phyloP scores from a whole-genome alignment of 2,797 vertebrate genomes.

The Mus minutoides region DNA sequence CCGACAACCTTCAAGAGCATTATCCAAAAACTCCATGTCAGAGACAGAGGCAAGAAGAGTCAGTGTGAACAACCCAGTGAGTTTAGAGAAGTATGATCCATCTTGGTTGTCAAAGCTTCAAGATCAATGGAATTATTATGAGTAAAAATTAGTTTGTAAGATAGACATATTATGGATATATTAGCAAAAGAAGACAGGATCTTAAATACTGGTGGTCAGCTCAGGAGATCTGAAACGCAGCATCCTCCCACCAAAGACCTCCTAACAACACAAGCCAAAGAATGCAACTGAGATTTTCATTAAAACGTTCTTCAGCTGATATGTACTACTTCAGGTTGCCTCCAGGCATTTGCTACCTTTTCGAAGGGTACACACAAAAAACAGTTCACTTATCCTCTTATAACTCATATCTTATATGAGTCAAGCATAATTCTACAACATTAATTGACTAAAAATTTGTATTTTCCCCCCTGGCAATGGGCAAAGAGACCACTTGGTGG shows the following conservation, averaged over 20 bases:
- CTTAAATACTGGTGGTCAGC: background rate
- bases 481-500: background rate
- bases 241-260: background rate
- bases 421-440: background rate
- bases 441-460: background rate
- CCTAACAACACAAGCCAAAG: background rate
- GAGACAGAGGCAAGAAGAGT: background rate
- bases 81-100: background rate
- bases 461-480: background rate
- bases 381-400: background rate
- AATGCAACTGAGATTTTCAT: background rate
- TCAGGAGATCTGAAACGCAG: background rate
- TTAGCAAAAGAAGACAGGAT: background rate
- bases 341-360: background rate
- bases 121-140: conserved; percentile 52
- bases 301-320: background rate
- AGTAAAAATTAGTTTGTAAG: conserved; percentile 20
- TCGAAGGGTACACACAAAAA: background rate
- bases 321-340: background rate
- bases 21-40: background rate
- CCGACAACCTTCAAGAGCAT: background rate
- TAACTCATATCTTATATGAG: too few relatives aligned
- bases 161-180: background rate
- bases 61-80: background rate
- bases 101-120: background rate